Evolutionary conservation across 1,140 invertebrate species (phyloP).

Genomic region (Drosophila quadrilineata): DNA sequence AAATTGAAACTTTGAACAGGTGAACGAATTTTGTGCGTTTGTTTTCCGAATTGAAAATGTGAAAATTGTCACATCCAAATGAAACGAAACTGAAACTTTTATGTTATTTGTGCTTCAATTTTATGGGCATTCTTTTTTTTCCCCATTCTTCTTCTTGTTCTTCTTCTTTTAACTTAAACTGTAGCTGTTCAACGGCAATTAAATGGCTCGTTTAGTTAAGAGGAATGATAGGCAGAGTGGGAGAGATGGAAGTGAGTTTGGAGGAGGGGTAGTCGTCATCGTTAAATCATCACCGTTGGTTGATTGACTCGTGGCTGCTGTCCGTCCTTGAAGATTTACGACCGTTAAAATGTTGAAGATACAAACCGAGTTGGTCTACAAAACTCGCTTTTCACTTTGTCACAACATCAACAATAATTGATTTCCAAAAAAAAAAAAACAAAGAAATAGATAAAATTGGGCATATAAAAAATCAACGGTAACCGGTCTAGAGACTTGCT

Average conservation of each 20-base stretch:
- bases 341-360: constrained; percentile 70
- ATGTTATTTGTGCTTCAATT: no score
- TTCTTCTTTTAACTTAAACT: no score
- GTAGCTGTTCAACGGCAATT: constrained; percentile 61
- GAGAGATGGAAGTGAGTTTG: no score
- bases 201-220: no score
- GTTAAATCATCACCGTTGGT: constrained; percentile 59
- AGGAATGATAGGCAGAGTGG: no score
- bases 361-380: constrained; percentile 3
- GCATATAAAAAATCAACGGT: neutral
- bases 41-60: no score
- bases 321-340: constrained; percentile 74
- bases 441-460: constrained; percentile 22
- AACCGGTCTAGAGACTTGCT: constrained; percentile 10
- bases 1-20: constrained; percentile 52
- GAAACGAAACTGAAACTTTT: no score
- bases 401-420: constrained; percentile 70
- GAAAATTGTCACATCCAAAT: constrained; percentile 60
- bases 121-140: neutral
- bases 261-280: no score
- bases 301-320: constrained; percentile 63
- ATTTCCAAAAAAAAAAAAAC: no score
- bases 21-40: no score
- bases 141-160: neutral
- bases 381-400: constrained; percentile 41